Percentiles rank a stretch among this genome's conserved stretches.
Evolutionary conservation across 2,888 invertebrate species (phyloP).

Genomic region (Eupeodes luniger): DNA sequence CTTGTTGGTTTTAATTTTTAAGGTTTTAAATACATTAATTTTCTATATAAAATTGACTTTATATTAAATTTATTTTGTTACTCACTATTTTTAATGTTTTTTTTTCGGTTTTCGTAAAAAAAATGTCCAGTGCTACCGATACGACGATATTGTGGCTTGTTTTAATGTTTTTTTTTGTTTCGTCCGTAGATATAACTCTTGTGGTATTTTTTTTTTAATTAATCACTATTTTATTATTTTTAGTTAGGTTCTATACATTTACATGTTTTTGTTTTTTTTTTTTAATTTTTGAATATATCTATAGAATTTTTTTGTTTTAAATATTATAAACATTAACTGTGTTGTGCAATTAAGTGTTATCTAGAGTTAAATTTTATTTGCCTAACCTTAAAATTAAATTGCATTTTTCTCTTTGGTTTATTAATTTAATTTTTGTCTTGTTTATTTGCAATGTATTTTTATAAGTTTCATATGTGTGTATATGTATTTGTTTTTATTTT

Average conservation of each 20-base stretch:
- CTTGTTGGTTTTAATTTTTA: conserved; percentile 43
- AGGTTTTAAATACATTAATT: conserved; percentile 38
- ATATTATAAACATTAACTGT: conserved; percentile 70
- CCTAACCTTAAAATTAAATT: conserved; percentile 71
- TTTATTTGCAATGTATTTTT: conserved; percentile 42
- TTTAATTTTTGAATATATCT: conserved; percentile 40
- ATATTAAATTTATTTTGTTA: conserved; percentile 64
- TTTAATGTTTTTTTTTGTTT: conserved; percentile 29
- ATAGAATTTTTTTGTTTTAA: conserved; percentile 49
- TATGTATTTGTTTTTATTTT: conserved; percentile 28
- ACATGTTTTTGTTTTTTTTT: conserved; percentile 35
- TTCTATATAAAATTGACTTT: conserved; percentile 75
- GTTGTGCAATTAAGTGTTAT: conserved; percentile 72
- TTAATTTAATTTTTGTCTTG: conserved; percentile 15
- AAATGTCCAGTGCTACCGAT: conserved; percentile 54
- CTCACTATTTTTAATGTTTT: conserved; percentile 38
- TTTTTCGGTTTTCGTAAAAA: conserved; percentile 60
- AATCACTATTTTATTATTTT: conserved; percentile 18
- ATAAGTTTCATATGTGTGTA: conserved; percentile 60
- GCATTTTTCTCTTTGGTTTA: conserved; percentile 50
- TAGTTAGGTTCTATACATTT: conserved; percentile 43
- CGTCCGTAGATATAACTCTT: conserved; percentile 50
- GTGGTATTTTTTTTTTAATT: conserved; percentile 38
- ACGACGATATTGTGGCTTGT: conserved; percentile 47
- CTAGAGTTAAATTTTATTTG: conserved; percentile 59